These are phyloP conservation scores for Tolypeutes matacus DNA, from an alignment of 2,797 vertebrate genomes.

Conservation along the genomic window DNA sequence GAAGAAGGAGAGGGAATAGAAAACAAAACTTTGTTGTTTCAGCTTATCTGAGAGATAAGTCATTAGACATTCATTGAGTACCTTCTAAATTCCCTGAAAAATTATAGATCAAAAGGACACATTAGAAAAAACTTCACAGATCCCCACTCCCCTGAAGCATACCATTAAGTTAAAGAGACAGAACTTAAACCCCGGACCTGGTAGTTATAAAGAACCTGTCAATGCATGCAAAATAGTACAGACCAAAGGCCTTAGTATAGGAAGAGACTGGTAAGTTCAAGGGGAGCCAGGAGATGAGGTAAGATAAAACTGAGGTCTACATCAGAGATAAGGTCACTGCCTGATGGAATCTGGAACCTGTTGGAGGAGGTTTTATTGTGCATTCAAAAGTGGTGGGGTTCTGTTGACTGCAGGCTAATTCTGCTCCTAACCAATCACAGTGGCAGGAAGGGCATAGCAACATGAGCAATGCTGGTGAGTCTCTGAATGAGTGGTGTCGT, in stretches of 20 bases:
- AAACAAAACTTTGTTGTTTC: background rate
- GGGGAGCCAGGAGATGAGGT: background rate
- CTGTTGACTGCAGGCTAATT: background rate
- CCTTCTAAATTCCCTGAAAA: background rate
- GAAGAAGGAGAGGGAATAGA: background rate
- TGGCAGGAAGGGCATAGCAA: conserved; percentile 9
- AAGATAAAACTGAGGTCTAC: background rate
- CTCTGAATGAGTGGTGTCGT: background rate
- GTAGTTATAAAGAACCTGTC: background rate
- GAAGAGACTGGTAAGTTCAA: background rate
- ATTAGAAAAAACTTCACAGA: conserved; percentile 3
- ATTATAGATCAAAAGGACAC: background rate
- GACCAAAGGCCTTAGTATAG: background rate
- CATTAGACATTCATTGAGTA: background rate
- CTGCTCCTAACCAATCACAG: background rate
- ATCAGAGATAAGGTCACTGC: background rate
- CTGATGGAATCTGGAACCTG: conserved; percentile 65
- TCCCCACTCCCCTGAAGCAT: background rate
- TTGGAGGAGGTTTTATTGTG: background rate
- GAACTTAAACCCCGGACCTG: background rate
- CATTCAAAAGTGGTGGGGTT: conserved; percentile 34
- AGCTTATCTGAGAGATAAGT: conserved; percentile 9
- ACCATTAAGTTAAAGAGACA: background rate
- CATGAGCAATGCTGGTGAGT: conserved; percentile 79
- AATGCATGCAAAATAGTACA: background rate